A percentile compares a stretch with the other conserved stretches of the same genome.
Evolutionary conservation across 2,888 invertebrate genomes (phyloP).

Genomic region (Hartigia nigra): DNA sequence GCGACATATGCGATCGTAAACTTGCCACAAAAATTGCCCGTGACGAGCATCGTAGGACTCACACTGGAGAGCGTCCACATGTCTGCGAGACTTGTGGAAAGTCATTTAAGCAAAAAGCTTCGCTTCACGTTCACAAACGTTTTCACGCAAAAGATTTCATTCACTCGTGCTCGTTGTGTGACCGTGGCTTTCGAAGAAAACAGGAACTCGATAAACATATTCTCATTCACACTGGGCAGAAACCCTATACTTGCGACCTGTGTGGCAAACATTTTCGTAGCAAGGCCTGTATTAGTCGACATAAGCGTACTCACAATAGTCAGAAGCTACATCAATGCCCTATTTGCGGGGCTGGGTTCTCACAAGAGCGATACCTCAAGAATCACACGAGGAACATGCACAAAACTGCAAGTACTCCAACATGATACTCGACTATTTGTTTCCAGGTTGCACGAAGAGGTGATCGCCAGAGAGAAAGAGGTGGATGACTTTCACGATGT

Average conservation of each 20-base stretch:
- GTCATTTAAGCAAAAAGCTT: conserved; percentile 65
- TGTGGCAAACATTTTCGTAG: conserved; percentile 68
- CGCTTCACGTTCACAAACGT: conserved; percentile 64
- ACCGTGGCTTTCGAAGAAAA: conserved; percentile 65
- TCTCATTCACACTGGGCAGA: conserved; percentile 63
- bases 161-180: conserved; percentile 52
- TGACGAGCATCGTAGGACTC: conserved; percentile 57
- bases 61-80: conserved; percentile 51
- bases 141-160: conserved; percentile 36
- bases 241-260: conserved; percentile 63
- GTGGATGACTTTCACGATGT: conserved; percentile 14
- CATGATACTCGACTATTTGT: conserved; percentile 23
- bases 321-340: conserved; percentile 62
- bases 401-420: conserved; percentile 16
- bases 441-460: conserved; percentile 38
- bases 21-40: conserved; percentile 48
- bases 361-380: conserved; percentile 67
- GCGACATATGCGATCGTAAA: conserved; percentile 51
- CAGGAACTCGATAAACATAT: conserved; percentile 67
- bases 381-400: conserved; percentile 59
- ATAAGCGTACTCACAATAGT: conserved; percentile 67
- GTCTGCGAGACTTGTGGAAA: conserved; percentile 67
- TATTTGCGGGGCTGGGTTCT: conserved; percentile 64
- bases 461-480: conserved; percentile 16
- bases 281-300: conserved; percentile 67